Conservation (phyloP, 2,888 invertebrate genomes). For the Sminthurinus aureus region DNA sequence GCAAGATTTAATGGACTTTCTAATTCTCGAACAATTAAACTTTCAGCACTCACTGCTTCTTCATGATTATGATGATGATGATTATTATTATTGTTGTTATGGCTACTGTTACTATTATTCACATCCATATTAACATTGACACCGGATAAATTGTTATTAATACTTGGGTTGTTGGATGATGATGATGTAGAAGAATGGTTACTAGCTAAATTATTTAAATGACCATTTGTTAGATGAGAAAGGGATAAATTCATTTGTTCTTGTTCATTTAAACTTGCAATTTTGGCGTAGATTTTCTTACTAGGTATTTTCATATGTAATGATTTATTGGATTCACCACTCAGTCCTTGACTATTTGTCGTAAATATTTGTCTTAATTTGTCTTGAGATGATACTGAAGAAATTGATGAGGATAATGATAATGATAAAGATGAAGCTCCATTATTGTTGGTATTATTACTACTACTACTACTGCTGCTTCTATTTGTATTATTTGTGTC, state of each 20-base stretch:
- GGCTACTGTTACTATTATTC: not conserved
- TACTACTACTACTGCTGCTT: too few species aligned
- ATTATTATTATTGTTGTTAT: not conserved
- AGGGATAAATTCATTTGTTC: conserved; percentile 34
- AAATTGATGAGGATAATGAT: conserved; percentile 8
- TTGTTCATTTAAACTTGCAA: conserved; percentile 57
- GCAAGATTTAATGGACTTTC: conserved; percentile 56
- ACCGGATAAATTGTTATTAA: conserved; percentile 6
- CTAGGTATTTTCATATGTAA: conserved; percentile 57
- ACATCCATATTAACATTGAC: not conserved
- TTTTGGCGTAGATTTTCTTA: conserved; percentile 57
- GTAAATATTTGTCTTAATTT: conserved; percentile 19
- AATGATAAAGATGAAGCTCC: not conserved
- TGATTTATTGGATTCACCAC: not conserved
- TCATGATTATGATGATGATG: not conserved
- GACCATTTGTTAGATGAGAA: conserved; percentile 30
- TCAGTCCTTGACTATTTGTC: not conserved
- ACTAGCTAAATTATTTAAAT: conserved; percentile 25
- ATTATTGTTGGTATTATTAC: not conserved
- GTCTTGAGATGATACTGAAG: conserved; percentile 5
- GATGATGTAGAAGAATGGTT: conserved; percentile 29
- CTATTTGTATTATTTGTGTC: conserved; percentile 14
- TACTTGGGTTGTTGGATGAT: not conserved
- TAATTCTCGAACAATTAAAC: conserved; percentile 51
- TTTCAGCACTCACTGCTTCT: conserved; percentile 42